These are phyloP conservation scores for Deilephila elpenor DNA, from an alignment of 2,888 invertebrate species.

Conservation along the genomic window DNA sequence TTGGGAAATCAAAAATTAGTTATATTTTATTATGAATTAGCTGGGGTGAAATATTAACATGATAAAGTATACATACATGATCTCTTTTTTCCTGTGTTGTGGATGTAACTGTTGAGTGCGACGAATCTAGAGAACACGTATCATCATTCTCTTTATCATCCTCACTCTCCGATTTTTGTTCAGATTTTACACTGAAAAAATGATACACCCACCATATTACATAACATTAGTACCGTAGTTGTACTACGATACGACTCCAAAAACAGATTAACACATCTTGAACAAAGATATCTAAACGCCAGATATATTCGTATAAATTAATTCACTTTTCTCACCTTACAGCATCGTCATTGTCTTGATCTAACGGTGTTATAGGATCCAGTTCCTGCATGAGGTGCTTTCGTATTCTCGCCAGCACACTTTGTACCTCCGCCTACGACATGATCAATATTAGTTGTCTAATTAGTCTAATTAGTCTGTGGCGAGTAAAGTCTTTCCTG, in stretches of 20 bases:
- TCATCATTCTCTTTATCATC: background rate
- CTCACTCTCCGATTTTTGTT: background rate
- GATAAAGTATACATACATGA: background rate
- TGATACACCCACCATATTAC: too few species aligned
- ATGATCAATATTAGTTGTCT: too few species aligned
- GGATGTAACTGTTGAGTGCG: background rate
- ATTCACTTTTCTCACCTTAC: background rate
- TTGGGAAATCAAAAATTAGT: too few species aligned
- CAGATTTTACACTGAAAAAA: slow-evolving; percentile 6
- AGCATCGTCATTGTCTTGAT: background rate
- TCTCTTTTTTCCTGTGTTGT: background rate
- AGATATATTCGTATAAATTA: background rate
- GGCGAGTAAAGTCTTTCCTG: too few species aligned
- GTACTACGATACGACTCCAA: too few species aligned
- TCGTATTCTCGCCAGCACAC: slow-evolving; percentile 8
- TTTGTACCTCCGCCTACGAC: background rate
- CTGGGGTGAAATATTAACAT: too few species aligned
- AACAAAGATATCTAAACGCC: background rate
- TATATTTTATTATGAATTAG: too few species aligned
- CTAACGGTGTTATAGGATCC: background rate
- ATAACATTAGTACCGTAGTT: too few species aligned
- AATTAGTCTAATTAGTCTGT: too few species aligned
- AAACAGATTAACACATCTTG: too few species aligned
- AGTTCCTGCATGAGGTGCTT: background rate
- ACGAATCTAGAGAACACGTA: background rate